Percentiles rank a stretch among this genome's conserved stretches.
Conservation (phyloP, 2,888 invertebrate genomes). For the Rhyacophila evoluta region DNA sequence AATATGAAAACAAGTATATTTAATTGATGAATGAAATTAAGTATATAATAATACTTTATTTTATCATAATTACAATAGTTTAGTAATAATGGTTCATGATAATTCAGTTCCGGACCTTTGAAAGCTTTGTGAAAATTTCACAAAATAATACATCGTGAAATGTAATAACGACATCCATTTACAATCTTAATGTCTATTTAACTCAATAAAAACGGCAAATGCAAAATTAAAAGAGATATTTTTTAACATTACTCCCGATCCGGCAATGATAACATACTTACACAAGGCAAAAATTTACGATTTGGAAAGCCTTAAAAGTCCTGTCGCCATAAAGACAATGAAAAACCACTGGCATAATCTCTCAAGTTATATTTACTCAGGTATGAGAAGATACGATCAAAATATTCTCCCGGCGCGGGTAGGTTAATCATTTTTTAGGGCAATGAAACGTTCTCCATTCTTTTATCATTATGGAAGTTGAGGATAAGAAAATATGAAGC, state of each 20-base stretch:
- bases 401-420: not conserved
- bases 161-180: not conserved
- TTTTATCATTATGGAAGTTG: conserved; percentile 38
- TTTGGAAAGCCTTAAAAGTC: conserved; percentile 12
- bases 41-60: no score
- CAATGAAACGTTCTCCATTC: conserved; percentile 43
- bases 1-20: no score
- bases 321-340: conserved; percentile 21
- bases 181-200: conserved; percentile 3
- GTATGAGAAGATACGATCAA: conserved; percentile 7
- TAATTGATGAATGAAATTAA: no score
- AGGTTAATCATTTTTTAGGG: conserved; percentile 45
- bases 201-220: conserved; percentile 1
- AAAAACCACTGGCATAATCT: conserved; percentile 23
- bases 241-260: not conserved
- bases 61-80: no score
- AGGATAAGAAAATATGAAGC: not conserved
- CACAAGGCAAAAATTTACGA: conserved; percentile 21
- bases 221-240: conserved; percentile 24
- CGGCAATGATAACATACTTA: not conserved
- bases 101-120: no score
- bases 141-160: not conserved
- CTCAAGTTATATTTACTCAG: conserved; percentile 31
- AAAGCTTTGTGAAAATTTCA: not conserved
- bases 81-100: no score